Percentiles rank a stretch among this genome's conserved stretches.
These are phyloP conservation scores for Branchinecta lindahli DNA, from an alignment of 1,140 invertebrate species.

Conservation along the genomic window DNA sequence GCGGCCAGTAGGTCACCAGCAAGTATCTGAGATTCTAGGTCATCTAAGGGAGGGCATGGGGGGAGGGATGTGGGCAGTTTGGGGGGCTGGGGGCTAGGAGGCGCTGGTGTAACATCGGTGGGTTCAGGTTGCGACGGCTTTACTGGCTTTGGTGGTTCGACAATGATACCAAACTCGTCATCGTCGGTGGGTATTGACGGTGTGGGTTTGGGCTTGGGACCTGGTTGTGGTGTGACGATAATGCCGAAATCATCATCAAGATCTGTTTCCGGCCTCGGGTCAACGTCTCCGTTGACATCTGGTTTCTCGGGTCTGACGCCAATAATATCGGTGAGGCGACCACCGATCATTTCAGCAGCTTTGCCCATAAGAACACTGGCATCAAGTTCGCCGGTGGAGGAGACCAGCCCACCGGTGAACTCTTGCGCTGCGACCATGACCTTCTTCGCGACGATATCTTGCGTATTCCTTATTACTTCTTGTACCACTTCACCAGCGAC, in stretches of 20 bases:
- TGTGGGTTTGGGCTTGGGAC: neutral
- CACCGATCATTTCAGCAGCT: neutral
- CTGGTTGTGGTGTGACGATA: neutral
- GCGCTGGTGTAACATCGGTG: neutral
- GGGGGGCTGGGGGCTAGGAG: neutral
- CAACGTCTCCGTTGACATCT: neutral
- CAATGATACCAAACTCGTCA: neutral
- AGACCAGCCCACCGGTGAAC: neutral
- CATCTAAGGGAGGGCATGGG: neutral
- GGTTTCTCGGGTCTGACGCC: neutral
- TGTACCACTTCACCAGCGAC: neutral
- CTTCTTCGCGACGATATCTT: neutral
- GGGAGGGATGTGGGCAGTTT: neutral
- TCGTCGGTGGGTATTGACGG: neutral
- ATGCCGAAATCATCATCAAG: neutral
- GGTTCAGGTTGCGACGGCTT: neutral
- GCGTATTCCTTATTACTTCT: constrained; percentile 1
- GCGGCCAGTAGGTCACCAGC: neutral
- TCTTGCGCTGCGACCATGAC: neutral
- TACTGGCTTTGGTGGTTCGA: neutral
- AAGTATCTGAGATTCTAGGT: constrained; percentile 3
- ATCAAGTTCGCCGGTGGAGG: neutral
- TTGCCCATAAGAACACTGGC: neutral
- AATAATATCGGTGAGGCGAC: neutral
- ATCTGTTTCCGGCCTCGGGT: neutral